Conservation (phyloP, 2,888 invertebrate genomes). For the Agrotis puta region DNA sequence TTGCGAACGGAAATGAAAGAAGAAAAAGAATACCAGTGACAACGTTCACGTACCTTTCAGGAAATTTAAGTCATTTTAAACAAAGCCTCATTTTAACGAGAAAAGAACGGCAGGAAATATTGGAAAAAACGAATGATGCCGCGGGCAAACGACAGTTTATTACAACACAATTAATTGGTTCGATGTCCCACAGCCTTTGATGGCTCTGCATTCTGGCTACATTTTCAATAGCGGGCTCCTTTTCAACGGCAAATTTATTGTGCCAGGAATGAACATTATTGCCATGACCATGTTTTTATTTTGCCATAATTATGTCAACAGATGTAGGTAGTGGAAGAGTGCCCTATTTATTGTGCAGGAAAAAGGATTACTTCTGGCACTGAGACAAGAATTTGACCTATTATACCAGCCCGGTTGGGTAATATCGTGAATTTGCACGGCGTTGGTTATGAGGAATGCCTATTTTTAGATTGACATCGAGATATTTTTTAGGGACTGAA, state of each 20-base stretch:
- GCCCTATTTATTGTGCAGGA: constrained; percentile 39
- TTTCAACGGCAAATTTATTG: constrained; percentile 33
- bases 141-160: constrained; percentile 46
- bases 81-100: constrained; percentile 46
- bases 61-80: constrained; percentile 45
- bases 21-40: constrained; percentile 13
- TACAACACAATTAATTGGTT: constrained; percentile 59
- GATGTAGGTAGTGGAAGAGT: constrained; percentile 7
- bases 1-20: constrained; percentile 8
- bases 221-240: constrained; percentile 27
- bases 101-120: constrained; percentile 42
- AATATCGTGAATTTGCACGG: constrained; percentile 26
- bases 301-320: constrained; percentile 22
- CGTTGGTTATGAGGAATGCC: constrained; percentile 21
- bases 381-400: constrained; percentile 32
- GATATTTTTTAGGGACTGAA: neutral
- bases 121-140: constrained; percentile 39
- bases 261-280: constrained; percentile 35
- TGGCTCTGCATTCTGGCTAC: constrained; percentile 29
- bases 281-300: constrained; percentile 12
- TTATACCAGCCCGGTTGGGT: constrained; percentile 5
- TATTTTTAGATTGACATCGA: constrained; percentile 13
- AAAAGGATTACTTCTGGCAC: constrained; percentile 31
- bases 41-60: constrained; percentile 22
- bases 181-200: constrained; percentile 54